Evolutionary conservation across 2,888 invertebrate species (phyloP), one percentile per base, ranked within the genome.

Genomic region (Microplitis manilae): DNA sequence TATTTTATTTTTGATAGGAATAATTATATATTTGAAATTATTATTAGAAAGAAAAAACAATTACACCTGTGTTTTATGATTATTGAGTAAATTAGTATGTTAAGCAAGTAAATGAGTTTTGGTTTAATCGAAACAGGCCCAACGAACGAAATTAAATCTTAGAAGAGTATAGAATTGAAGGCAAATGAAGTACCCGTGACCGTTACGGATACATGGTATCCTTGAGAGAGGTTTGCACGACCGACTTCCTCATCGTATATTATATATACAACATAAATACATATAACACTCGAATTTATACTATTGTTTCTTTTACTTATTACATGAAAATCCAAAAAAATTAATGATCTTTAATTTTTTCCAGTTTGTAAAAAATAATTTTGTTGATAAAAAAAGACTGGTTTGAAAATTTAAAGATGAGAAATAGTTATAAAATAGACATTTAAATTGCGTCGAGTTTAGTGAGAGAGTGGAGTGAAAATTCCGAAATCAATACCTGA

Each of bases 401-500:
- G 50, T 15, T 64, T 41, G 40, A 62, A 74, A 40, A 13, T 71
- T 15, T 20, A 5, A 39, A 64, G 76, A 77, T 74, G 61, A 74
- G 76, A 80, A 76, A 68, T 62, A 78, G 75, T 79, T 78, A 80
- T 50, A 15, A 70, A 15, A 17, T 13, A 30, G 41, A 68, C n/a
- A 15, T 68, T 40, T 38, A 65, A 65, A 67, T 50, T 50, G 50
- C 50, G 13, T 50, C 50, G 13, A 50, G 50, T 13, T 50, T 50
- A 50, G 50, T 50, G 50, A 30, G 30, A 5, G 50, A 50, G 50
- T 50, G 50, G 50, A 78, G 81, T 78, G 79, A 74, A 77, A 81
- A 80, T 75, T 80, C 74, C 75, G 75, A 78, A 79, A 81, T 81
- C 81, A 81, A 81, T 81, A 81, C 79, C 78, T 76, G 75, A 70